phyloP scores from a whole-genome alignment of 2,888 invertebrate species.

The Mimachlamys varia region DNA sequence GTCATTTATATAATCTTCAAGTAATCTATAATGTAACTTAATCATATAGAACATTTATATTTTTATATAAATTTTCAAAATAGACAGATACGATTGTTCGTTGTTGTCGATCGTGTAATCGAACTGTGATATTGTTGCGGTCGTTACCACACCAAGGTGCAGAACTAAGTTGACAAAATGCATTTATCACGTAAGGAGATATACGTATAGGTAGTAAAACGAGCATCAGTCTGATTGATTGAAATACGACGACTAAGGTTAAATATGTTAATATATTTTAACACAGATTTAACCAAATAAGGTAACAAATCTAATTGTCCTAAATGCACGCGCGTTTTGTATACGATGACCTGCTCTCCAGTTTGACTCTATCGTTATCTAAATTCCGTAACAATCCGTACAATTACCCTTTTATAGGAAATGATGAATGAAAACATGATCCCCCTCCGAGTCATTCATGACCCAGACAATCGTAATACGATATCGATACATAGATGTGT shows the following conservation, averaged over 20 bases:
- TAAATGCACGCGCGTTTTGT: constrained; percentile 20
- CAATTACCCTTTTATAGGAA: constrained; percentile 20
- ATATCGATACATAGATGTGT: constrained; percentile 8
- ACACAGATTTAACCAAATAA: not conserved
- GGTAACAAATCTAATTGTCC: not conserved
- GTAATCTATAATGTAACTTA: constrained; percentile 10
- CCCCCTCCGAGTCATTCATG: constrained; percentile 13
- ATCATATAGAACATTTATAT: constrained; percentile 28
- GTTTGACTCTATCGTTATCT: constrained; percentile 18
- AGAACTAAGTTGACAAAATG: constrained; percentile 31
- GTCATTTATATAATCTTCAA: constrained; percentile 15
- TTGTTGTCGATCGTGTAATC: constrained; percentile 22
- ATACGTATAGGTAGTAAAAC: not conserved
- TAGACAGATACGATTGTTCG: not conserved
- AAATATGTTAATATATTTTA: constrained; percentile 29
- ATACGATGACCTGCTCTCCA: not conserved
- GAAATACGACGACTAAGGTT: not conserved
- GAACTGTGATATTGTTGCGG: constrained; percentile 18
- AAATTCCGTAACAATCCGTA: constrained; percentile 4
- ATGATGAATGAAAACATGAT: constrained; percentile 26
- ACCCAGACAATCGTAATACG: constrained; percentile 17
- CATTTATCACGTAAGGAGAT: constrained; percentile 19
- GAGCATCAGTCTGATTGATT: constrained; percentile 21
- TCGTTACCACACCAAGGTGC: constrained; percentile 11
- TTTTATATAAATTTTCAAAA: constrained; percentile 25